phyloP scores from a whole-genome alignment of 2,113 vertebrate genomes.

The Proterorhinus semilunaris region DNA sequence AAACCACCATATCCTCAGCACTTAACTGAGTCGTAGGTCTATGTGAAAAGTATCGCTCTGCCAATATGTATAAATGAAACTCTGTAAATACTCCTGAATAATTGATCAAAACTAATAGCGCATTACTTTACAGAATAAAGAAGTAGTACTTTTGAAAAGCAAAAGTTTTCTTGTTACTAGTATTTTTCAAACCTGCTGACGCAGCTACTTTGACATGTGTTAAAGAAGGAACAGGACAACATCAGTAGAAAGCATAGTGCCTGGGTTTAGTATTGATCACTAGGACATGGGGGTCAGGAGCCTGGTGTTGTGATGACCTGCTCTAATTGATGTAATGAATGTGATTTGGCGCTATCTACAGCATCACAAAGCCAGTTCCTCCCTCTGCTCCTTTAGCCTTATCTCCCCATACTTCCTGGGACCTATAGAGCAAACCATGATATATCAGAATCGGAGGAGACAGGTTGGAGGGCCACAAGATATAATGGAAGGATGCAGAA shows the following conservation, averaged over 20 bases:
- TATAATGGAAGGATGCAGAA: constrained; percentile 10
- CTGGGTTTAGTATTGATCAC: constrained; percentile 65
- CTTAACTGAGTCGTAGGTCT: constrained; percentile 15
- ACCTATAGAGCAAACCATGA: constrained; percentile 55
- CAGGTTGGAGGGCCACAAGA: constrained; percentile 32
- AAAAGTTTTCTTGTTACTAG: background rate
- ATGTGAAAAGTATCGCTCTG: constrained; percentile 11
- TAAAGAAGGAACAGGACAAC: constrained; percentile 1
- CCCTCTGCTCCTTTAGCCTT: constrained; percentile 56
- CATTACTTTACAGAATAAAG: too few species aligned
- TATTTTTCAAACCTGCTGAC: too few species aligned
- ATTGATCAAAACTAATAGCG: background rate
- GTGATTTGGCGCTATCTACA: constrained; percentile 78
- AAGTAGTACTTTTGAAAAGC: too few species aligned
- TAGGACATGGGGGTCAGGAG: constrained; percentile 55
- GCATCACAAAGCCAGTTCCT: constrained; percentile 68
- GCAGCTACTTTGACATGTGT: background rate
- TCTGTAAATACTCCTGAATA: constrained; percentile 7
- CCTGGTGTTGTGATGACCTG: constrained; percentile 58
- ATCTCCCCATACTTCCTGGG: constrained; percentile 74
- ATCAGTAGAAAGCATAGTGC: constrained; percentile 46
- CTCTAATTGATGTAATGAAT: constrained; percentile 81
- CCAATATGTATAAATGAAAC: constrained; percentile 11
- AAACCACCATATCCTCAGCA: constrained; percentile 29
- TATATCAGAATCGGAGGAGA: constrained; percentile 49